These are phyloP conservation scores for Cercopithecus mona DNA, from an alignment of 2,113 vertebrate species.

Conservation along the genomic window DNA sequence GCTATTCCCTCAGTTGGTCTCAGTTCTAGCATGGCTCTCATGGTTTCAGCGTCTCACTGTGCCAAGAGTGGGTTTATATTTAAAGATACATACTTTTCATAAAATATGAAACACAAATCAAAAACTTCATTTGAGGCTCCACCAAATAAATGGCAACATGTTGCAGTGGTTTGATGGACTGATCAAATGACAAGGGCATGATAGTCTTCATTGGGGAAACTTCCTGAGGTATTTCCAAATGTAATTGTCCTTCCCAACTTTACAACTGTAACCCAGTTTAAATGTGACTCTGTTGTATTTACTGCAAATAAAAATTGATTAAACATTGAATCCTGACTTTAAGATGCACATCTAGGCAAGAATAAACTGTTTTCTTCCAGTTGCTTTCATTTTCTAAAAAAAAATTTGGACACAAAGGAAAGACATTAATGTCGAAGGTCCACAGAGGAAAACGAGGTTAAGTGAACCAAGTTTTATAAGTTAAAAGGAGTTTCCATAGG, in stretches of 20 bases:
- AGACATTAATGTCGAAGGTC: neutral
- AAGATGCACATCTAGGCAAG: neutral
- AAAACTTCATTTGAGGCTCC: neutral
- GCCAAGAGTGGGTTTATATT: neutral
- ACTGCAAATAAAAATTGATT: neutral
- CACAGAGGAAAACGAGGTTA: neutral
- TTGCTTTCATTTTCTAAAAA: neutral
- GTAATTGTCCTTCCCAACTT: neutral
- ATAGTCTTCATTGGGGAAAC: rapidly evolving
- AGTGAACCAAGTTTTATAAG: neutral
- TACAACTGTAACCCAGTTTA: neutral
- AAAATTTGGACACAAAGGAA: neutral
- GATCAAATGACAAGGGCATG: neutral
- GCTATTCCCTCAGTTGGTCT: neutral
- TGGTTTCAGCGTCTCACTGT: neutral
- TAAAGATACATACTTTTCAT: neutral
- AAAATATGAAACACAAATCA: neutral
- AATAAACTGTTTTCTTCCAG: neutral
- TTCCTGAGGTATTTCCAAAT: neutral
- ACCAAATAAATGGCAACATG: neutral
- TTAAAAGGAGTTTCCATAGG: neutral
- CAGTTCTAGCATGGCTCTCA: neutral
- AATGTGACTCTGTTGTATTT: neutral
- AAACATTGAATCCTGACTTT: neutral
- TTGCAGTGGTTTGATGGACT: neutral